Conservation (phyloP, 2,888 invertebrate genomes). For the Himalopsyche japonica region DNA sequence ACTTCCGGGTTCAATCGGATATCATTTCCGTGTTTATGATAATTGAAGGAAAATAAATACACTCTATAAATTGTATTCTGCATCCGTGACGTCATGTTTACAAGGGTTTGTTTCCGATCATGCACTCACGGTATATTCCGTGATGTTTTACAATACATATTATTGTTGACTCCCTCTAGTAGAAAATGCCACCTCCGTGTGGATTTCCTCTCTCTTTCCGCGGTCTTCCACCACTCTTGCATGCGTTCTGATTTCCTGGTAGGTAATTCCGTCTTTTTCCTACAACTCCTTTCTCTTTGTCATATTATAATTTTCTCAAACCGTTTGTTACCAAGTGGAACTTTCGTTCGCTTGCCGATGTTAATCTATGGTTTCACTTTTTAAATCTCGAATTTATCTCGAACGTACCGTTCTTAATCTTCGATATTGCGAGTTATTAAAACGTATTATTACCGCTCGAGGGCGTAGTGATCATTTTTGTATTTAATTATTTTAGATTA, state of each 20-base stretch:
- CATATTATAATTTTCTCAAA: neutral
- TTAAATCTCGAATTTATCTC: neutral
- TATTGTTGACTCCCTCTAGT: neutral
- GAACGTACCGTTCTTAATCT: neutral
- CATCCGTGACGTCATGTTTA: too few relatives aligned
- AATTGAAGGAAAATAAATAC: too few relatives aligned
- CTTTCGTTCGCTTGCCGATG: neutral
- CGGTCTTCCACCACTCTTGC: neutral
- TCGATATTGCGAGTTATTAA: neutral
- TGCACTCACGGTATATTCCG: neutral
- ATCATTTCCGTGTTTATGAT: too few relatives aligned
- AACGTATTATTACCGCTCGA: neutral
- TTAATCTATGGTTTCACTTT: neutral
- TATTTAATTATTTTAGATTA: neutral
- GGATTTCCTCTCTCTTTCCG: neutral
- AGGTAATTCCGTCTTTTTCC: neutral
- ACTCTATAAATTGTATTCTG: too few relatives aligned
- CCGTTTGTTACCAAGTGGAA: neutral
- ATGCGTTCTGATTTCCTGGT: neutral
- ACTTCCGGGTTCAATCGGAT: too few relatives aligned
- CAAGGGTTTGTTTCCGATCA: too few relatives aligned
- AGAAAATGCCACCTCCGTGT: neutral
- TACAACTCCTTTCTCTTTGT: neutral
- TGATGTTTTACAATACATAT: neutral
- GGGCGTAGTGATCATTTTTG: neutral